Conservation (phyloP, 2,888 invertebrate species). For the Linnaemya tessellans region DNA sequence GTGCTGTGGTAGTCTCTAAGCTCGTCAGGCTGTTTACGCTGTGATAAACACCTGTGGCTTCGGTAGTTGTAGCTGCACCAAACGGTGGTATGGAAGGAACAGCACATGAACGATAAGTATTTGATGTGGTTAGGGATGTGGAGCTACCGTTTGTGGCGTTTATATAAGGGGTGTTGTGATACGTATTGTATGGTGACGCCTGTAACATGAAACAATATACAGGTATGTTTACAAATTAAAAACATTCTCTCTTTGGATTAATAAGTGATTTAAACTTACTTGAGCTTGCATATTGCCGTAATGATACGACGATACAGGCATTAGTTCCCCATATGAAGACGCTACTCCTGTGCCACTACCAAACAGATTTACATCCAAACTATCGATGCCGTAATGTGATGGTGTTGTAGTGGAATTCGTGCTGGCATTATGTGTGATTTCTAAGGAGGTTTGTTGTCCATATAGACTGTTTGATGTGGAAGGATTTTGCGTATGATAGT, state of each 20-base stretch:
- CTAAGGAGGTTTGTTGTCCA: conserved; percentile 65
- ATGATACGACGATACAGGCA: conserved; percentile 72
- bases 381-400: conserved; percentile 75
- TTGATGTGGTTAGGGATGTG: conserved; percentile 46
- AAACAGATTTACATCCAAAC: conserved; percentile 74
- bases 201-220: conserved; percentile 28
- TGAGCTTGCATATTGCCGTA: conserved; percentile 75
- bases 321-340: conserved; percentile 79
- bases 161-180: conserved; percentile 49
- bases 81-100: conserved; percentile 79
- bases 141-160: conserved; percentile 39
- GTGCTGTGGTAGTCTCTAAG: conserved; percentile 76
- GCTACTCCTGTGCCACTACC: conserved; percentile 75
- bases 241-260: background rate
- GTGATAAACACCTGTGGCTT: conserved; percentile 77
- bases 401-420: conserved; percentile 23
- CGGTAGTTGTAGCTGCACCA: conserved; percentile 80
- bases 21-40: conserved; percentile 66
- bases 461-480: conserved; percentile 55
- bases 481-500: conserved; percentile 74
- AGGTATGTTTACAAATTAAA: background rate
- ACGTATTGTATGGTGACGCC: conserved; percentile 72
- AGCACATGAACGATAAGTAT: conserved; percentile 78
- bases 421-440: conserved; percentile 55
- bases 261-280: conserved; percentile 71